Evolutionary conservation across 2,888 invertebrate genomes (phyloP).

Genomic region (Eucera pruinosa): DNA sequence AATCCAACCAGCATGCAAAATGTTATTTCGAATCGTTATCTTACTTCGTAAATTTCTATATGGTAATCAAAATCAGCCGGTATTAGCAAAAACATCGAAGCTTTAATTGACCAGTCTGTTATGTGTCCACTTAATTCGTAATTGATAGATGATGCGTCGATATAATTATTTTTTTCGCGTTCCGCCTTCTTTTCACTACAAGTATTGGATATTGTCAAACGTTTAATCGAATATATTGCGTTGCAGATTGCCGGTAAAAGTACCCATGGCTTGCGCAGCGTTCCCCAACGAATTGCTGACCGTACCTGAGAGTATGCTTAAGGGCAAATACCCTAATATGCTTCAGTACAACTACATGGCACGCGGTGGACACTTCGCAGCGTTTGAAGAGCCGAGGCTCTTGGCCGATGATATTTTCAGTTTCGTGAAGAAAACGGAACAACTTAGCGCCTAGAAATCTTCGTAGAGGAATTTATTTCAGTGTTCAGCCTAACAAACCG

Average conservation of each 20-base stretch:
- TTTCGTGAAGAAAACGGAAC: constrained; percentile 83
- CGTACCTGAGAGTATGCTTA: constrained; percentile 87
- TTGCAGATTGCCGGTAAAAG: constrained; percentile 88
- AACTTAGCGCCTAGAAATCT: constrained; percentile 1
- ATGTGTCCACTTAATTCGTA: too few species aligned
- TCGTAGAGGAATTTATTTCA: constrained; percentile 15
- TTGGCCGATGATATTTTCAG: constrained; percentile 89
- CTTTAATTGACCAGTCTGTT: too few species aligned
- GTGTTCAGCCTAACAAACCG: too few species aligned
- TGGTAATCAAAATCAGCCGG: too few species aligned
- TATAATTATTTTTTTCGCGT: too few species aligned
- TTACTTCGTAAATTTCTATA: too few species aligned
- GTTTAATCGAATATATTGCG: constrained; percentile 25
- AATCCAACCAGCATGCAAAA: too few species aligned
- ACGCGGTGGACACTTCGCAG: constrained; percentile 94
- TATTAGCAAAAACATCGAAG: too few species aligned
- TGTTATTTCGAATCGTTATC: too few species aligned
- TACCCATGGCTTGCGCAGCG: constrained; percentile 90
- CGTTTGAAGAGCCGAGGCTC: constrained; percentile 90
- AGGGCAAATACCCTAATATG: constrained; percentile 88
- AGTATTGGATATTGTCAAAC: too few species aligned
- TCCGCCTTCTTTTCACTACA: too few species aligned
- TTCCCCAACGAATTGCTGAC: constrained; percentile 90
- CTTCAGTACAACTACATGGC: constrained; percentile 88
- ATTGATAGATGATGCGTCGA: too few species aligned